A percentile compares a stretch with the other conserved stretches of the same genome.
Conservation (phyloP, 2,888 invertebrate genomes). For the Gisinianus flammeolus region DNA sequence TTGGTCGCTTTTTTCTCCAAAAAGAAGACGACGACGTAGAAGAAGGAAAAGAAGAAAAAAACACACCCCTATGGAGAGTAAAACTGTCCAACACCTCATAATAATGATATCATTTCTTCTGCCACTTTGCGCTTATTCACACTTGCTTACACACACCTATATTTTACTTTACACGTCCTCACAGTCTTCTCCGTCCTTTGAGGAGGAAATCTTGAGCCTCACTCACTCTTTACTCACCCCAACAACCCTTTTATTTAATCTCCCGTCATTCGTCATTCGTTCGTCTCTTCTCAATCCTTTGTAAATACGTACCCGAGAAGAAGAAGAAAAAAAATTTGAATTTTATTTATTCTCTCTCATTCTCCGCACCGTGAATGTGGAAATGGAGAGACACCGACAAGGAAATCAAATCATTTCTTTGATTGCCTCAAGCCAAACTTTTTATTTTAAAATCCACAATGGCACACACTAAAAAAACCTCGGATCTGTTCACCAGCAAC, state of each 20-base stretch:
- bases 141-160: conserved; percentile 28
- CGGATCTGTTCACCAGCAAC: no score
- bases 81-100: conserved; percentile 34
- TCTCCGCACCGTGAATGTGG: background rate
- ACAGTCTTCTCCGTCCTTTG: background rate
- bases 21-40: background rate
- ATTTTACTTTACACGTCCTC: background rate
- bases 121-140: conserved; percentile 31
- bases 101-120: conserved; percentile 36
- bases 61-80: conserved; percentile 18
- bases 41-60: background rate
- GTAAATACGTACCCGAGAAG: background rate
- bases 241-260: background rate
- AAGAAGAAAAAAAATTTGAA: background rate
- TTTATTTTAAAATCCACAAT: no score
- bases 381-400: background rate
- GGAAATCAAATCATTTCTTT: conserved; percentile 1
- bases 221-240: background rate
- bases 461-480: background rate
- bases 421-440: background rate
- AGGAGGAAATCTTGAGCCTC: no score
- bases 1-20: conserved; percentile 15
- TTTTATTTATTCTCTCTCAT: background rate
- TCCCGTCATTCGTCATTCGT: background rate
- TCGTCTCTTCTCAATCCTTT: background rate